Evolutionary conservation across 2,888 invertebrate genomes (phyloP).

Genomic region (Cerastis rubricosa): DNA sequence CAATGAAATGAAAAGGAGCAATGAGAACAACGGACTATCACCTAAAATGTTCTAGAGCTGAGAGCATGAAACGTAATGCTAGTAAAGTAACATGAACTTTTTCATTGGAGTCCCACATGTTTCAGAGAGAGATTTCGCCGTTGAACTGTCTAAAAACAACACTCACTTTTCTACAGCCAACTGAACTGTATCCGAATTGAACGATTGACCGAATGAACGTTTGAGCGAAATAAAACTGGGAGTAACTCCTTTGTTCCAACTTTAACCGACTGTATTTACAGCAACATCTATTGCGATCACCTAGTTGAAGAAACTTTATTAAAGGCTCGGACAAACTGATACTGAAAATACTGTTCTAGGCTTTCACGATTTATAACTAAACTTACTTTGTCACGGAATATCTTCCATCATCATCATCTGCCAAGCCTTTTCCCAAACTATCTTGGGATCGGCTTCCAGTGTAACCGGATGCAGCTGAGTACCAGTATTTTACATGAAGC

Average conservation of each 20-base stretch:
- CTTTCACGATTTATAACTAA: no score
- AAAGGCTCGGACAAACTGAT: not conserved
- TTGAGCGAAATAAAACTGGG: not conserved
- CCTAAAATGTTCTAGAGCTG: not conserved
- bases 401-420: not conserved
- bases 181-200: constrained; percentile 13
- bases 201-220: constrained; percentile 22
- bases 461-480: no score
- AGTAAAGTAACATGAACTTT: not conserved
- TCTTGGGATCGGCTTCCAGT: no score
- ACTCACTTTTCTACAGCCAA: not conserved
- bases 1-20: no score
- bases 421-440: not conserved
- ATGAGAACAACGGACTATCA: not conserved
- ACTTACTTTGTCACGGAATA: no score
- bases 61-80: not conserved
- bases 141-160: constrained; percentile 29
- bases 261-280: not conserved
- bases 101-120: constrained; percentile 1
- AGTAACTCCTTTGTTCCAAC: constrained; percentile 1
- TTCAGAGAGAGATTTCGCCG: constrained; percentile 29
- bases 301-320: not conserved
- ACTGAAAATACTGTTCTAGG: no score
- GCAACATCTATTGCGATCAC: not conserved
- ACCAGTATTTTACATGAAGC: no score